Conservation (phyloP, 2,888 invertebrate genomes). For the Trachelus troglodyta region DNA sequence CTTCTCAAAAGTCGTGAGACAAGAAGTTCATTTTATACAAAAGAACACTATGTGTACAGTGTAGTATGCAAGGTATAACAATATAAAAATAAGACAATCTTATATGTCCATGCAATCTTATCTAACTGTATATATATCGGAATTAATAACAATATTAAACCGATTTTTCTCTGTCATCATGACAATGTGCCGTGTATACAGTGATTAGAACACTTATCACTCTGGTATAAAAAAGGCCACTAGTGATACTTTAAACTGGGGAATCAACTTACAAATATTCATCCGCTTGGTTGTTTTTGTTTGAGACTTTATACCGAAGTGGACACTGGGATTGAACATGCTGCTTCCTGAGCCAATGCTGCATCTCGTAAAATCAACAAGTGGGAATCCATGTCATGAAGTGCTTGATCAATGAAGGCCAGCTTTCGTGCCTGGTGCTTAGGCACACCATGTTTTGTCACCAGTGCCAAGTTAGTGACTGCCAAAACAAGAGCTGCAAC, state of each 20-base stretch:
- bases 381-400: slow-evolving; percentile 76
- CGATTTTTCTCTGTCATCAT: too few relatives aligned
- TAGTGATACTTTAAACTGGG: slow-evolving; percentile 43
- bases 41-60: background rate
- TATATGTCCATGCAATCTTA: too few relatives aligned
- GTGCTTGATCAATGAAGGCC: slow-evolving; percentile 73
- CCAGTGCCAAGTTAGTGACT: slow-evolving; percentile 75
- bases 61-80: background rate
- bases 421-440: slow-evolving; percentile 65
- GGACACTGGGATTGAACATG: slow-evolving; percentile 64
- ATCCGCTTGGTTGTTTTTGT: background rate
- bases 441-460: slow-evolving; percentile 71
- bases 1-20: background rate
- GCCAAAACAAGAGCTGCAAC: slow-evolving; percentile 75
- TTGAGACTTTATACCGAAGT: slow-evolving; percentile 48
- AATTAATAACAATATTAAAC: too few relatives aligned
- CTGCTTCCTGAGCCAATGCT: slow-evolving; percentile 68
- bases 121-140: too few relatives aligned
- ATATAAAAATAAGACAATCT: background rate
- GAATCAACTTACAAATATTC: background rate
- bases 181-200: too few relatives aligned
- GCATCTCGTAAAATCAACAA: slow-evolving; percentile 68
- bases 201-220: too few relatives aligned
- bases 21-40: too few relatives aligned
- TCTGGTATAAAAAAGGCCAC: slow-evolving; percentile 2